Base-by-base conservation (phyloP, 2,797 vertebrate species). In the Enteromius treurensis region DNA sequence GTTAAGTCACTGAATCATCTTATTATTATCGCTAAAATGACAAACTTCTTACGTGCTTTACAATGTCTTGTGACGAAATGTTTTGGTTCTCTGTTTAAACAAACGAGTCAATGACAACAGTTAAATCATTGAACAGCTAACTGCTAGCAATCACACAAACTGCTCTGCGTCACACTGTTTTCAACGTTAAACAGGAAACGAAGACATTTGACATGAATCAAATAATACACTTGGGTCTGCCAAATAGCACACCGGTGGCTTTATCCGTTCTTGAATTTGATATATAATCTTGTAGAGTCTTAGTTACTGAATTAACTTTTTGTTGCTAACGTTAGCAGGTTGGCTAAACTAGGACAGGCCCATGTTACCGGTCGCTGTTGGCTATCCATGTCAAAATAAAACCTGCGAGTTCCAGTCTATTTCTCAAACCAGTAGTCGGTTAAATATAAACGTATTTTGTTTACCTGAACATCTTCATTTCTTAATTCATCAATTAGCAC, bases 401-500 rank as follows among this genome's bases (percentile, higher is more conserved):
- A 11, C 42, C 4, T 26, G 34, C 10, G 29, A 8, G 3, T 42
- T 68, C 11, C 2, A n/a, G 14, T 15, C 8, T 3, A 11, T 34
- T 40, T 69, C 14, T 42, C 19, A 68, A 26, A 45, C 0, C 10
- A 55, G 5, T 5, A n/a, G 1, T 14, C 29, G 4, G 23, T 14
- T 49, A 37, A 67, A 29, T 26, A 26, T 26, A 19, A 10, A 40
- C 0, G 0, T 37, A 49, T 64, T 9, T 9, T 34, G 29, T 58
- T 51, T 85, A 92, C 91, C 90, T 92, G 91, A 29, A 92, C 91
- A 47, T 92, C 91, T 85, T 92, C 91, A 68, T 92, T 92, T 70
- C 91, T 87, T 62, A 92, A 81, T 85, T 92, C 91, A 40, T 92
- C 91, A 9, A 92, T 92, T 7, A 92, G 85, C 0, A 92, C 91